phyloP scores from a whole-genome alignment of 35 echinoderm and acorn worm species.

The Patiria miniata region DNA sequence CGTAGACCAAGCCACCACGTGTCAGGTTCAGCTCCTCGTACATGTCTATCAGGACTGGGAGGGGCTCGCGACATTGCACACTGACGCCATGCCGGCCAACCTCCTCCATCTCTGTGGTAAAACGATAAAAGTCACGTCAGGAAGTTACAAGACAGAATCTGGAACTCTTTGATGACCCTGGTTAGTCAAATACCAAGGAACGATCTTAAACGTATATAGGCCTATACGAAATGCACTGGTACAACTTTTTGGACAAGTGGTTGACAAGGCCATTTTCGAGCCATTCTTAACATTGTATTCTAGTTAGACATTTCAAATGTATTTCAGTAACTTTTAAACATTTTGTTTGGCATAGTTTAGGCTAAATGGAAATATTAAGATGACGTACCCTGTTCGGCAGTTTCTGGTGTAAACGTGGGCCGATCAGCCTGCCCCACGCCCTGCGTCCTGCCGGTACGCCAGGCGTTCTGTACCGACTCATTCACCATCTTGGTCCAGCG shows the following conservation, averaged over 20 bases:
- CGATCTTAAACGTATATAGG: no score
- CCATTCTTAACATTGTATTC: no score
- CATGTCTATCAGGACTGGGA: slow-evolving; percentile 47
- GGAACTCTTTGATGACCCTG: background rate
- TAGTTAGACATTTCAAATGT: no score
- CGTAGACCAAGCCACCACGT: background rate
- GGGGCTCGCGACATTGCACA: slow-evolving; percentile 22
- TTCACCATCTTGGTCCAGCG: slow-evolving; percentile 46
- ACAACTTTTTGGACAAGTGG: no score
- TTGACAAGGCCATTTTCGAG: no score
- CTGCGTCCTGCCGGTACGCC: background rate
- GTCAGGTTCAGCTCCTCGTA: slow-evolving; percentile 41
- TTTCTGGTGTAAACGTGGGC: background rate
- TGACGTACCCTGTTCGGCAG: background rate
- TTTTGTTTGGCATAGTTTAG: no score
- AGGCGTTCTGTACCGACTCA: slow-evolving; percentile 30
- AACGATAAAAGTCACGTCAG: background rate
- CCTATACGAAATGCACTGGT: no score
- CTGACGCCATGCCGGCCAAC: background rate
- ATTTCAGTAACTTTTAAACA: no score
- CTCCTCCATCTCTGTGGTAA: slow-evolving; percentile 14
- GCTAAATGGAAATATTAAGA: no score
- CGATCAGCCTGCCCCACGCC: background rate
- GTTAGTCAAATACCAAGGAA: background rate
- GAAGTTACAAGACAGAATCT: background rate